phyloP scores from a whole-genome alignment of 2,797 vertebrate species.

The Neomorphus geoffroyi region DNA sequence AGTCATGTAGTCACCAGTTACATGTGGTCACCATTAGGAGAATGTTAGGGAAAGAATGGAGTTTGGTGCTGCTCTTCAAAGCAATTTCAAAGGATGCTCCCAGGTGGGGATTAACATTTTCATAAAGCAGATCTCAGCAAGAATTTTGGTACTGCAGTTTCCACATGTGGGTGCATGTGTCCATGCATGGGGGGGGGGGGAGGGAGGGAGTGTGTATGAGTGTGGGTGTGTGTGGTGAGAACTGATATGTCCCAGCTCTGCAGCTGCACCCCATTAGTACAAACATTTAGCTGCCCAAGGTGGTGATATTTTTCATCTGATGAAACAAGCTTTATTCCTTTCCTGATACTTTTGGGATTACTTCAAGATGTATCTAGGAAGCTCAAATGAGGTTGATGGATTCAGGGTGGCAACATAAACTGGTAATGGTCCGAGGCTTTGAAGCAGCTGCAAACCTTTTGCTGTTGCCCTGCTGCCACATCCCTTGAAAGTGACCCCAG shows the following conservation, averaged over 20 bases:
- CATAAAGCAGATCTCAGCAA: not conserved
- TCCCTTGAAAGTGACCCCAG: not conserved
- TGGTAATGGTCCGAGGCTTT: not conserved
- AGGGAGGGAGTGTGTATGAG: not conserved
- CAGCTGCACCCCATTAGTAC: conserved; percentile 61
- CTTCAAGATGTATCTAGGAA: conserved; percentile 11
- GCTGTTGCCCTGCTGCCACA: not conserved
- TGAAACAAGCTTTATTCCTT: not conserved
- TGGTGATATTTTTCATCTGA: not conserved
- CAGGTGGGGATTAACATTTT: not conserved
- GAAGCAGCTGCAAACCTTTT: not conserved
- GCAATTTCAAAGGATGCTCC: conserved; percentile 57
- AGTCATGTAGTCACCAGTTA: not conserved
- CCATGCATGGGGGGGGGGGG: fast-evolving
- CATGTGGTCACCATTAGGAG: not conserved
- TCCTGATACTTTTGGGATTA: not conserved
- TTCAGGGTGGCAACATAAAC: not conserved
- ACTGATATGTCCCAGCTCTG: conserved; percentile 31
- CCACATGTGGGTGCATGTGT: not conserved
- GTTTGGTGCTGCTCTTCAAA: conserved; percentile 16
- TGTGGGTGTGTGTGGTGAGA: not conserved
- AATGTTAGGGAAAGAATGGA: conserved; percentile 42
- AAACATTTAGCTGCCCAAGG: not conserved
- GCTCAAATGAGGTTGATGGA: not conserved
- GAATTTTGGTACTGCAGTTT: not conserved